These are phyloP conservation scores for Acrocephalus arundinaceus DNA, from an alignment of 2,113 vertebrate genomes.

Conservation along the genomic window DNA sequence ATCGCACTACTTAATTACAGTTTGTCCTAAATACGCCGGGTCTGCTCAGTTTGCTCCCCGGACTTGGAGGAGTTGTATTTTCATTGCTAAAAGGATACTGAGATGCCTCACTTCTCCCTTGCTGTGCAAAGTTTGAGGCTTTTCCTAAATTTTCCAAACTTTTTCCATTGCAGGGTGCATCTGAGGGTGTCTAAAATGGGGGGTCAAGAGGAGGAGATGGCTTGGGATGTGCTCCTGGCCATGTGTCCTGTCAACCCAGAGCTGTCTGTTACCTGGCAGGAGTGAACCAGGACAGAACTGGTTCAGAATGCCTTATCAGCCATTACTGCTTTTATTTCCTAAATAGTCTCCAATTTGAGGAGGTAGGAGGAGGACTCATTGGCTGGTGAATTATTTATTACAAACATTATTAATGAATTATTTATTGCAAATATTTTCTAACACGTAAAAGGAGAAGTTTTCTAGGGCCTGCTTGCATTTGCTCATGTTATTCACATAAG, in stretches of 20 bases:
- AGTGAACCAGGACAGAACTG: not conserved
- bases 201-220: not conserved
- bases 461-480: not conserved
- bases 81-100: not conserved
- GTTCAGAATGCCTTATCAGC: not conserved
- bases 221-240: not conserved
- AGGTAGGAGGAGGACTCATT: not conserved
- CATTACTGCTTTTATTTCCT: not conserved
- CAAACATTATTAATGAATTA: conserved; percentile 52
- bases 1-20: not conserved
- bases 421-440: conserved; percentile 30
- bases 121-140: not conserved
- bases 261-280: not conserved
- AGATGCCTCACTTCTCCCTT: not conserved
- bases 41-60: not conserved
- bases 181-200: accelerated
- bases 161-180: not conserved
- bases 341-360: not conserved
- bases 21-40: not conserved
- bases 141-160: not conserved
- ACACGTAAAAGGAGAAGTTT: not conserved
- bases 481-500: not conserved
- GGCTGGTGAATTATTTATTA: conserved; percentile 44
- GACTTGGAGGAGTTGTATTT: not conserved
- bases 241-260: not conserved